Conservation (phyloP, 2,888 invertebrate genomes). For the Andrena praecox region DNA sequence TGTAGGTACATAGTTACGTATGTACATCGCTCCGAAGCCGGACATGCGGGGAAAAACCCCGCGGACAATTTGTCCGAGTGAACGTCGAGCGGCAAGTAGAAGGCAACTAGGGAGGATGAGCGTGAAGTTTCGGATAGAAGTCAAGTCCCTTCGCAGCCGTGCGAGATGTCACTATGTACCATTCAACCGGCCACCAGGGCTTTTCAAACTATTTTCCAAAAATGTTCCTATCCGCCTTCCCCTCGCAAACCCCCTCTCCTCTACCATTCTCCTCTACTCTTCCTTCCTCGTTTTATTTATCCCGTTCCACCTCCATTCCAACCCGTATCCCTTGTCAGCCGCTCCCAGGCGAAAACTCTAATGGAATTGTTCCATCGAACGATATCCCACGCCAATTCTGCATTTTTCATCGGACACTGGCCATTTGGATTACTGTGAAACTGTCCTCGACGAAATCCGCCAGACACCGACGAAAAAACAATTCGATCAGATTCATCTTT, state of each 20-base stretch:
- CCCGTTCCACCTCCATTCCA: slow-evolving; percentile 44
- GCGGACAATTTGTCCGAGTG: slow-evolving; percentile 5
- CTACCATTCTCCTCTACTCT: neutral
- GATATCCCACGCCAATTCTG: slow-evolving; percentile 67
- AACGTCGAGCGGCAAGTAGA: neutral
- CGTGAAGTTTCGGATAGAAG: slow-evolving; percentile 35
- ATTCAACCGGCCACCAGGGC: slow-evolving; percentile 52
- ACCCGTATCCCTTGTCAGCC: slow-evolving; percentile 68
- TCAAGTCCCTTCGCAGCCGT: slow-evolving; percentile 32
- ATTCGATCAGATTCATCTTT: slow-evolving; percentile 31
- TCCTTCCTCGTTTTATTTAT: slow-evolving; percentile 47
- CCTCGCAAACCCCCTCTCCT: neutral
- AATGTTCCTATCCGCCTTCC: slow-evolving; percentile 35
- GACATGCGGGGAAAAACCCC: neutral
- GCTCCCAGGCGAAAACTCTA: slow-evolving; percentile 73
- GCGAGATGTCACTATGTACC: slow-evolving; percentile 50
- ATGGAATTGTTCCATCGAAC: slow-evolving; percentile 73
- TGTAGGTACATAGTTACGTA: neutral
- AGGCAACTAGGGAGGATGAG: slow-evolving; percentile 8
- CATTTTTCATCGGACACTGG: slow-evolving; percentile 71
- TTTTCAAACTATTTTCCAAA: slow-evolving; percentile 50
- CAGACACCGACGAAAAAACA: slow-evolving; percentile 41
- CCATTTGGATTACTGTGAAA: slow-evolving; percentile 62
- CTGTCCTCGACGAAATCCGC: slow-evolving; percentile 38
- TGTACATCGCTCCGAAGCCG: neutral